phyloP scores from a whole-genome alignment of 2,888 invertebrate genomes.

The Melinaea marsaeus region DNA sequence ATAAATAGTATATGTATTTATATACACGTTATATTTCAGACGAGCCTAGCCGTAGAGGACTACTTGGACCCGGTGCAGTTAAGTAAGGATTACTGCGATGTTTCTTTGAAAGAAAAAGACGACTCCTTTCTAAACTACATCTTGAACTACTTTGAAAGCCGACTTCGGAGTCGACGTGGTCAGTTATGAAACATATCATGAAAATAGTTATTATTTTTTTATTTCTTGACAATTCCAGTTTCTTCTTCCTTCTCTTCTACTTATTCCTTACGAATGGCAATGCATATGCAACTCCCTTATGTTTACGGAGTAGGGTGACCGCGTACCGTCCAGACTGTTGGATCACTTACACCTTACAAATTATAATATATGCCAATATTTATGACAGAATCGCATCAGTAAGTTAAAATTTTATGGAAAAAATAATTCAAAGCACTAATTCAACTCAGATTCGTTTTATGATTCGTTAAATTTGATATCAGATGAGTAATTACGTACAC shows the following conservation, averaged over 20 bases:
- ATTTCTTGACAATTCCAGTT: no score
- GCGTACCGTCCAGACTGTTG: no score
- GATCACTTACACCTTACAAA: no score
- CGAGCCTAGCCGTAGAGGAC: slow-evolving; percentile 59
- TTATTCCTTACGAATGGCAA: no score
- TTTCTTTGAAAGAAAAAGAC: slow-evolving; percentile 53
- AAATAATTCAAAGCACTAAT: no score
- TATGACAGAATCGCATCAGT: no score
- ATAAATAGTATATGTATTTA: not conserved
- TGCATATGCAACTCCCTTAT: no score
- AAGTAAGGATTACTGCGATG: slow-evolving; percentile 62
- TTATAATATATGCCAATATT: no score
- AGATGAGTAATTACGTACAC: not conserved
- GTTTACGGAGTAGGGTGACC: no score
- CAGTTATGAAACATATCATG: slow-evolving; percentile 17
- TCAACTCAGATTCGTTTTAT: not conserved
- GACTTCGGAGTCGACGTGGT: slow-evolving; percentile 63
- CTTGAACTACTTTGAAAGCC: slow-evolving; percentile 63
- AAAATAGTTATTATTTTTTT: no score
- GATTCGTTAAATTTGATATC: not conserved
- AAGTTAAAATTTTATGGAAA: no score
- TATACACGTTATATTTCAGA: slow-evolving; percentile 20
- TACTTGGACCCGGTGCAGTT: slow-evolving; percentile 67
- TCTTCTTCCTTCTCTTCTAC: no score
- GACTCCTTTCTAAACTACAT: slow-evolving; percentile 64